Evolutionary conservation across 2,888 invertebrate species (phyloP).

Genomic region (Globia sparganii): DNA sequence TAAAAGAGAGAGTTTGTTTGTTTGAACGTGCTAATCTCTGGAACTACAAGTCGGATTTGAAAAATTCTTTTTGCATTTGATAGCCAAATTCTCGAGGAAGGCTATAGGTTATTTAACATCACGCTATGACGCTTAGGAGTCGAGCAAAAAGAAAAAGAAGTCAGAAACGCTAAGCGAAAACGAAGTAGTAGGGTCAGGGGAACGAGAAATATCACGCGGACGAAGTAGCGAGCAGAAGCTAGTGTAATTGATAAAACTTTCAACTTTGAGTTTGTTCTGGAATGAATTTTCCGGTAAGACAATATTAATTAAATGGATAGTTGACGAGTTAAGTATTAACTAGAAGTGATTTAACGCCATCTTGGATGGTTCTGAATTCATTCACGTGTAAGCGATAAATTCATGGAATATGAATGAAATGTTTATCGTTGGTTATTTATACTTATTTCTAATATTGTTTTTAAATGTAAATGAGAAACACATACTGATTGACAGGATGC

Average conservation of each 20-base stretch:
- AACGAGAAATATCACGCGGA: too few species aligned
- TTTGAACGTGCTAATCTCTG: not conserved
- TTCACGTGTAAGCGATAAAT: constrained; percentile 10
- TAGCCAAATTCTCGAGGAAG: too few species aligned
- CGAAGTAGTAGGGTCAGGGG: too few species aligned
- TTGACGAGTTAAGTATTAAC: constrained; percentile 32
- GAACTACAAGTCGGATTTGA: too few species aligned
- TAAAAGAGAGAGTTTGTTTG: not conserved
- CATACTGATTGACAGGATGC: not conserved
- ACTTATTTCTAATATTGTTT: not conserved
- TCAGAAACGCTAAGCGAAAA: too few species aligned
- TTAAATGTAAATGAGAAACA: not conserved
- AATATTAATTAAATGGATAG: constrained; percentile 19
- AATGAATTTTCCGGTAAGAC: constrained; percentile 30
- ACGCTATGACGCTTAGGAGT: too few species aligned
- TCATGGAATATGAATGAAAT: not conserved
- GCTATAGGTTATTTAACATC: too few species aligned
- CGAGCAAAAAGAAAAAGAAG: too few species aligned
- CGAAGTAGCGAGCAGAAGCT: too few species aligned
- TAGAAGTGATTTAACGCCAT: constrained; percentile 16
- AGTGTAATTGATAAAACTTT: constrained; percentile 33
- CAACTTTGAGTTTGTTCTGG: constrained; percentile 14
- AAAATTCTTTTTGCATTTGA: too few species aligned
- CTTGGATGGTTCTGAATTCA: not conserved
- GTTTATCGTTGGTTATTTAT: not conserved